Percentiles rank a stretch among this genome's conserved stretches.
Conservation (phyloP, 2,113 vertebrate genomes). For the Ameiurus melas region DNA sequence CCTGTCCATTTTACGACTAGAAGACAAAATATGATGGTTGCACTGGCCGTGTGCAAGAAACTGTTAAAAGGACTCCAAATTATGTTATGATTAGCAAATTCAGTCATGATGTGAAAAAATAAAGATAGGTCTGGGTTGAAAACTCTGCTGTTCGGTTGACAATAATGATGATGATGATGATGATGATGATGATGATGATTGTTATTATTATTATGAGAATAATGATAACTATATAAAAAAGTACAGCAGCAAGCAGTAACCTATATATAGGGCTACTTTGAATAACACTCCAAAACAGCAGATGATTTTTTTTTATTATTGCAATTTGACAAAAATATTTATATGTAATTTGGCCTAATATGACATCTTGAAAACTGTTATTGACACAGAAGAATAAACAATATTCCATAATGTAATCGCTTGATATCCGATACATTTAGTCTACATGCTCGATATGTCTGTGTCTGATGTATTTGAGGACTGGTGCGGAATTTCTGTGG, state of each 20-base stretch:
- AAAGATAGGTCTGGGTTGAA: conserved; percentile 63
- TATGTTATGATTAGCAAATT: conserved; percentile 67
- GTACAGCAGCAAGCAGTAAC: not conserved
- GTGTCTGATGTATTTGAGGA: not conserved
- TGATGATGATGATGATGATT: not conserved
- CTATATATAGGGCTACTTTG: not conserved
- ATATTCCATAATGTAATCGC: not conserved
- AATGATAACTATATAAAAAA: not conserved
- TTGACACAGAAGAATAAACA: not conserved
- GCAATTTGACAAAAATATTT: not conserved
- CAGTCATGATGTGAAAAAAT: conserved; percentile 75
- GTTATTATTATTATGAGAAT: conserved; percentile 2
- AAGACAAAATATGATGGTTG: not conserved
- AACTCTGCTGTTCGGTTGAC: conserved; percentile 60
- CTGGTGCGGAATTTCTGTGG: not conserved
- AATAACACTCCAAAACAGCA: not conserved
- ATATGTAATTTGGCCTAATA: not conserved
- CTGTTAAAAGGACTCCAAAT: not conserved
- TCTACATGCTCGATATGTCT: not conserved
- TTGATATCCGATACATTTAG: not conserved
- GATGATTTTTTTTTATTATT: not conserved
- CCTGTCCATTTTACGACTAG: not conserved
- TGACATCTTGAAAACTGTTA: not conserved
- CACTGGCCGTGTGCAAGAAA: not conserved
- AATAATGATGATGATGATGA: not conserved